Base-by-base conservation (phyloP, 2,888 invertebrate species). In the Ennomos fuscantarius region DNA sequence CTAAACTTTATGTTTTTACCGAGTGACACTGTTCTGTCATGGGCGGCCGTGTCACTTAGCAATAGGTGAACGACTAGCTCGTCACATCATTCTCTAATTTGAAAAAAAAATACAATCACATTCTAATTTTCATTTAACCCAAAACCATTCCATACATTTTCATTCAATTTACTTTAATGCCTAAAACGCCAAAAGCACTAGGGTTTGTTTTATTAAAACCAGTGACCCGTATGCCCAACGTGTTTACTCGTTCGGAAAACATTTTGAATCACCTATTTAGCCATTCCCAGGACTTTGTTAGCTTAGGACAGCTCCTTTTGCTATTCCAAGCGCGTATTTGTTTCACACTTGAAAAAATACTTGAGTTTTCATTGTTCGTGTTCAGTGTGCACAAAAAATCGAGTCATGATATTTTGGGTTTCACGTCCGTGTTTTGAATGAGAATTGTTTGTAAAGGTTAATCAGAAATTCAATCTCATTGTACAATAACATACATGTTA, bases 201-300 rank as follows among this genome's bases (percentile, higher is more conserved):
- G 24, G n/a, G 48, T 35, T 56, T 48, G 52, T 58, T 53, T 58
- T 53, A 58, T 58, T 40, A 48, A 58, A 53, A 35, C 40, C 52
- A 12, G 32, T 40, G 44, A 53, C 47, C 58, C 43, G 57, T 39
- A 34, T 0, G 24, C 24, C 48, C 36, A 39, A 33, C 48, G 35
- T 44, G 33, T 45, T 44, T 35, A 31, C 35, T 44, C 42, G 35
- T 35, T 49, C 12, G 40, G 39, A 57, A 56, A 50, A 37, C 47
- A 15, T 51, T 48, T 48, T 9, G 43, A 24, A 57, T 48, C 39
- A 49, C 45, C 49, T 52, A 48, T 55, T 50, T 48, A 44, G 48
- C 8, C 35, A 44, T 52, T 35, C 52, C 33, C 3, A 11, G 33
- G 37, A 31, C 43, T 10, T 24, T 51, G 57, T 57, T 57, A 34